phyloP scores from a whole-genome alignment of 35 echinoderm and acorn worm species.

The Hemicentrotus pulcherrimus region DNA sequence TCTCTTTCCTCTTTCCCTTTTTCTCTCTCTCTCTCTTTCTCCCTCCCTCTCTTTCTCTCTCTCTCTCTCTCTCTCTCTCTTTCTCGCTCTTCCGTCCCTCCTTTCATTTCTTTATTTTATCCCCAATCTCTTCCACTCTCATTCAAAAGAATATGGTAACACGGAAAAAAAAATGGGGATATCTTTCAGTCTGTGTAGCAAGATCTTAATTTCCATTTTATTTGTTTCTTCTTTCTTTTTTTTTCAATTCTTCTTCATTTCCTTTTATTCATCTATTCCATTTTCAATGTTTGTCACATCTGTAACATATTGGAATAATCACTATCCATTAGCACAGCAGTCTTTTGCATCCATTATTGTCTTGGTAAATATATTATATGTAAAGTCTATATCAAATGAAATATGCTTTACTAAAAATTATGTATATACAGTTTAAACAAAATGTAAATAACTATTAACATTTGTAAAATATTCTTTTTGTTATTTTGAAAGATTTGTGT shows the following conservation, averaged over 20 bases:
- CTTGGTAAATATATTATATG: slow-evolving; percentile 18
- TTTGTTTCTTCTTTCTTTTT: not conserved
- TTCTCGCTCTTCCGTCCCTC: not conserved
- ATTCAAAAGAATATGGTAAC: not conserved
- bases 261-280: not conserved
- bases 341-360: not conserved
- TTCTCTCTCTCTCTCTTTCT: not conserved
- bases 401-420: slow-evolving; percentile 26
- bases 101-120: not conserved
- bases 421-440: slow-evolving; percentile 42
- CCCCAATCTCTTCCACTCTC: not conserved
- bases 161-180: not conserved
- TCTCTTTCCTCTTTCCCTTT: not conserved
- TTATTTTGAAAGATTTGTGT: not conserved
- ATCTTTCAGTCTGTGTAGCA: not conserved
- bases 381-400: slow-evolving; percentile 16
- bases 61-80: not conserved
- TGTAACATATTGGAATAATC: not conserved
- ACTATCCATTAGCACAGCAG: not conserved
- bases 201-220: not conserved
- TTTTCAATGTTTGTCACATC: not conserved
- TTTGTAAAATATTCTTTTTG: slow-evolving; percentile 32
- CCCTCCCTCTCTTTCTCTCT: not conserved
- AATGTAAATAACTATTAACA: slow-evolving; percentile 32
- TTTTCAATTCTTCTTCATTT: not conserved